phyloP scores from a whole-genome alignment of 2,113 vertebrate genomes.

The Apeltes quadracus region DNA sequence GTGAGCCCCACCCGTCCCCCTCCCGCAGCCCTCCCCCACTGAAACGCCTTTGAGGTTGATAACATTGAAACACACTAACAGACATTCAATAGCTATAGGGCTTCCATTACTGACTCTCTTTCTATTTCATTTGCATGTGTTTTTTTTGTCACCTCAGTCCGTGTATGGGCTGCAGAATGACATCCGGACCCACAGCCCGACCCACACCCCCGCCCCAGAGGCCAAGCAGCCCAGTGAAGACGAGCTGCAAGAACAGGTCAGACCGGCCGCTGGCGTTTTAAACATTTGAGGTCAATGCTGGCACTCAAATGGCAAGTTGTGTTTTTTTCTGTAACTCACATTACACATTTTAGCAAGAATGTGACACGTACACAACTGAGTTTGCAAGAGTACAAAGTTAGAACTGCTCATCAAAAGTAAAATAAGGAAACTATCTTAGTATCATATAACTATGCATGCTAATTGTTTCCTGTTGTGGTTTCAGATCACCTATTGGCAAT shows the following conservation, averaged over 20 bases:
- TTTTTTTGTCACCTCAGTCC: slow-evolving; percentile 77
- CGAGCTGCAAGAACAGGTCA: slow-evolving; percentile 92
- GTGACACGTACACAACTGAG: neutral
- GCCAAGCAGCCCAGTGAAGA: slow-evolving; percentile 93
- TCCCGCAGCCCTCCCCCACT: no score
- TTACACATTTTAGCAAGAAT: neutral
- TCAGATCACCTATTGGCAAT: slow-evolving; percentile 98
- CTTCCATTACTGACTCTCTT: neutral
- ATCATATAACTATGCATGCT: neutral
- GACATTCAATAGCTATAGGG: neutral
- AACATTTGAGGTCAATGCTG: neutral
- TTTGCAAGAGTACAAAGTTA: neutral
- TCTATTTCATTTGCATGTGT: neutral
- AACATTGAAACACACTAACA: neutral
- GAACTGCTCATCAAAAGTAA: neutral
- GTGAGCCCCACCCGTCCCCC: slow-evolving; percentile 73
- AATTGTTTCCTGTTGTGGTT: slow-evolving; percentile 66
- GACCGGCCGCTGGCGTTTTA: slow-evolving; percentile 24
- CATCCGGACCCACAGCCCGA: slow-evolving; percentile 93
- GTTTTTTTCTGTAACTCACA: neutral
- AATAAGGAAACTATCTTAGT: neutral
- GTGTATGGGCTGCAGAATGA: slow-evolving; percentile 97
- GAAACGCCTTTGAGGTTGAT: neutral
- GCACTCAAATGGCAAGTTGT: neutral
- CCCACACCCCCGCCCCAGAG: slow-evolving; percentile 91